Base-by-base conservation (phyloP, 2,888 invertebrate species). In the Noctua pronuba region DNA sequence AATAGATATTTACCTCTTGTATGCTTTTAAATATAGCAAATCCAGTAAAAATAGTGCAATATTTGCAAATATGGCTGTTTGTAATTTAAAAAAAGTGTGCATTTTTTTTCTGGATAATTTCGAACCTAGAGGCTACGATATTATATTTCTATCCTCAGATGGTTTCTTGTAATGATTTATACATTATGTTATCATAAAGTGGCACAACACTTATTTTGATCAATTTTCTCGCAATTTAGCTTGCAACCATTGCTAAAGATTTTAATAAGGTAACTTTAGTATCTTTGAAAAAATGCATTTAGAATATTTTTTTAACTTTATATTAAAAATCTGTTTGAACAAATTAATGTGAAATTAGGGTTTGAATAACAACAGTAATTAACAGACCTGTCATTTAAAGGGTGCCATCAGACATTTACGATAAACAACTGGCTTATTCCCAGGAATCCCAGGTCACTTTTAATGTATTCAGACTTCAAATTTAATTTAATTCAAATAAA, bases 171-270 rank as follows among this genome's bases (percentile, higher is more conserved):
- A 77, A 77, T 77, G 8, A 66, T 38, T 58, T 64, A 28, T 55
- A 49, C 21, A 80, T 46, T 65, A 46, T 72, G 16, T 11, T 80
- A 35, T 66, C n/a, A 38, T 79, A 49, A 49, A 80, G 31, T 66
- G n/a, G 55, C 18, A 18, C 44, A 66, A 81, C 44, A 44, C 24
- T 73, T 55, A 7, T 44, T 71, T 79, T 66, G 31, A 60, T 65
- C 24, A 58, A 31, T 80, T 46, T 72, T 46, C 46, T 46, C 10
- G 16, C 31, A 80, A 81, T 79, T 81, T 79, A 79, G 82, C 82
- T 74, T 79, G 65, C 58, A 66, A 44, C 18, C 46, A 58, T 81
- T 35, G 49, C 21, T 73, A 24, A 41, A 44, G 31, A 44, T 70
- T 21, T 41, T n/a, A 18, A n/a, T 71, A 80, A 11, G 44, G 18